A percentile compares a stretch with the other conserved stretches of the same genome.
Evolutionary conservation across 1,140 invertebrate genomes (phyloP).

Genomic region (Brachionus koreanus): DNA sequence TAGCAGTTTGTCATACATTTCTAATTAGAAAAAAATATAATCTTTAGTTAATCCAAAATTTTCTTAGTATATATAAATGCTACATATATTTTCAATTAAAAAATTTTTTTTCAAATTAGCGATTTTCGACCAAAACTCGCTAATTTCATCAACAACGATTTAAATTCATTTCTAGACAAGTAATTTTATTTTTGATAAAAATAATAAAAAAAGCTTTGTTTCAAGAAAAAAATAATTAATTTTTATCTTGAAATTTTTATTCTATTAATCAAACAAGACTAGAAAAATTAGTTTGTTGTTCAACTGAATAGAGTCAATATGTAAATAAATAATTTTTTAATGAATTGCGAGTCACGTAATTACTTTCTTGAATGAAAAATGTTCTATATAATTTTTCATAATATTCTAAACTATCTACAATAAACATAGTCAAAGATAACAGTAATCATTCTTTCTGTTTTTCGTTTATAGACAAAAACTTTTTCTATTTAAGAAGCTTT

Average conservation of each 20-base stretch:
- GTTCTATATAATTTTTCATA: too few species aligned
- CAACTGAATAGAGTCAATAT: neutral
- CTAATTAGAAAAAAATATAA: neutral
- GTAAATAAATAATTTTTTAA: neutral
- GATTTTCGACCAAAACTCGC: neutral
- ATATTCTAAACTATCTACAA: too few species aligned
- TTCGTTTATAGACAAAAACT: too few species aligned
- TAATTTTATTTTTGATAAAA: neutral
- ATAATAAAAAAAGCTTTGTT: neutral
- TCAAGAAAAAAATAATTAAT: neutral
- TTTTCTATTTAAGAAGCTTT: too few species aligned
- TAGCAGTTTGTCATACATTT: neutral
- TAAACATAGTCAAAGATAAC: too few species aligned
- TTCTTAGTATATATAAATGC: neutral
- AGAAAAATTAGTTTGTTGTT: neutral
- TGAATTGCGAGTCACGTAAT: neutral
- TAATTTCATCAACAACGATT: neutral
- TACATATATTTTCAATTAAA: neutral
- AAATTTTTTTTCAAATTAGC: neutral
- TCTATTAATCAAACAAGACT: neutral
- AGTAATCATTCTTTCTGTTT: too few species aligned
- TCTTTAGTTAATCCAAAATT: neutral
- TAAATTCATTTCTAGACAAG: neutral
- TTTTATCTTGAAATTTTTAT: neutral
- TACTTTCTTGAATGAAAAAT: neutral